Conservation (phyloP, 2,113 vertebrate genomes). For the Hypanus sabinus region DNA sequence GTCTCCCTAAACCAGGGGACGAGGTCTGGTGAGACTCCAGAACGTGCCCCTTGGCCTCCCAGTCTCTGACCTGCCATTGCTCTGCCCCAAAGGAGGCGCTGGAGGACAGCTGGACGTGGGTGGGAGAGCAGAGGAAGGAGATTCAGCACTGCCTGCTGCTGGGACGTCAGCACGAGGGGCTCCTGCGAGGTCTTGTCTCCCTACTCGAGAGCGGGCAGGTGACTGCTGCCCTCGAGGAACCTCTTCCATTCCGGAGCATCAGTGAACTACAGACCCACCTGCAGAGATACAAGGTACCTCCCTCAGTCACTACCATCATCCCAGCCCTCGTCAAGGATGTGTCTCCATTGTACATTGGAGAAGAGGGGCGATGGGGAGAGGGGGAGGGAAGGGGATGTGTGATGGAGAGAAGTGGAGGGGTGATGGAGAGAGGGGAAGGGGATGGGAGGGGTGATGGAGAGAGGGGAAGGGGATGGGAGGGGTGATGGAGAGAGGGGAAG, state of each 20-base stretch:
- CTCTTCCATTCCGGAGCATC: conserved; percentile 49
- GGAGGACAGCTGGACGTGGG: conserved; percentile 54
- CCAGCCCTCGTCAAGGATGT: neutral
- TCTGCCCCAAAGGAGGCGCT: conserved; percentile 56
- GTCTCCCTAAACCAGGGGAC: too few species aligned
- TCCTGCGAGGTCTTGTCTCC: conserved; percentile 58
- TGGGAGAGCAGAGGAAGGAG: conserved; percentile 51
- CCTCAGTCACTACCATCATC: neutral
- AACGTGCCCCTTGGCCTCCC: too few species aligned
- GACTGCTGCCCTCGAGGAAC: conserved; percentile 49
- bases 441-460: too few species aligned
- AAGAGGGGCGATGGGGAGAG: too few species aligned
- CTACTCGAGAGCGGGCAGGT: conserved; percentile 59
- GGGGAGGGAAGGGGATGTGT: too few species aligned
- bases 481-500: too few species aligned
- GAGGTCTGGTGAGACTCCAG: too few species aligned
- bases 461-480: too few species aligned
- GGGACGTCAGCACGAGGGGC: conserved; percentile 54
- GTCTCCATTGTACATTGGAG: too few species aligned
- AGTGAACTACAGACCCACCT: conserved; percentile 56
- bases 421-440: too few species aligned
- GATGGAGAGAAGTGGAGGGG: too few species aligned
- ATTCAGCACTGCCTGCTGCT: conserved; percentile 51
- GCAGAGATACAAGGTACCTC: conserved; percentile 63
- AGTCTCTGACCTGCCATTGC: too few species aligned